These are phyloP conservation scores for Corythaeola cristata DNA, from an alignment of 2,113 vertebrate genomes.

Conservation along the genomic window DNA sequence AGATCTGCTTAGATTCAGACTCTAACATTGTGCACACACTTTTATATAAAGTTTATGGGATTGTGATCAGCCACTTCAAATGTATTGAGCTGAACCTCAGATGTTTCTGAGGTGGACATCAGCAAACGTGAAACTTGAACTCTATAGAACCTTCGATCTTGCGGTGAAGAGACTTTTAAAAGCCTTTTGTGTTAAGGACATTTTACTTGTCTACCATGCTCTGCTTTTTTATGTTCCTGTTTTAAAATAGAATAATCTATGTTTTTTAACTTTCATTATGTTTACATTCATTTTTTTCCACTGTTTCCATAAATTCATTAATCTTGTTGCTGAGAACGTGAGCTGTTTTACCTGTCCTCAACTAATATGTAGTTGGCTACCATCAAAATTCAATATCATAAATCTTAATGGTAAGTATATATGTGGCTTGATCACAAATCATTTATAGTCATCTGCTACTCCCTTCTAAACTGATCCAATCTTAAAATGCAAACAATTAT, in stretches of 20 bases:
- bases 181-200: background rate
- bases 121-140: background rate
- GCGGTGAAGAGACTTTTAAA: background rate
- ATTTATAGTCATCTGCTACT: background rate
- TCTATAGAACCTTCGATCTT: background rate
- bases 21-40: background rate
- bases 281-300: background rate
- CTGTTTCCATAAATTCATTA: background rate
- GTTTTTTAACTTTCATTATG: background rate
- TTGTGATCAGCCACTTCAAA: background rate
- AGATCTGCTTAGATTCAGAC: background rate
- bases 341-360: background rate
- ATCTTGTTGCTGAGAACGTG: background rate
- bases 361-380: background rate
- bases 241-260: background rate
- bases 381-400: background rate
- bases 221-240: background rate
- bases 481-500: background rate
- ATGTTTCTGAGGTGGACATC: background rate
- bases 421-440: background rate
- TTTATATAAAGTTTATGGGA: background rate
- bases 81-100: accelerated
- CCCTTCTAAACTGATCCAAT: background rate
- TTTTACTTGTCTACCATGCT: background rate
- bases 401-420: background rate